Conservation (phyloP, 2,888 invertebrate species). For the Orthosia gracilis region DNA sequence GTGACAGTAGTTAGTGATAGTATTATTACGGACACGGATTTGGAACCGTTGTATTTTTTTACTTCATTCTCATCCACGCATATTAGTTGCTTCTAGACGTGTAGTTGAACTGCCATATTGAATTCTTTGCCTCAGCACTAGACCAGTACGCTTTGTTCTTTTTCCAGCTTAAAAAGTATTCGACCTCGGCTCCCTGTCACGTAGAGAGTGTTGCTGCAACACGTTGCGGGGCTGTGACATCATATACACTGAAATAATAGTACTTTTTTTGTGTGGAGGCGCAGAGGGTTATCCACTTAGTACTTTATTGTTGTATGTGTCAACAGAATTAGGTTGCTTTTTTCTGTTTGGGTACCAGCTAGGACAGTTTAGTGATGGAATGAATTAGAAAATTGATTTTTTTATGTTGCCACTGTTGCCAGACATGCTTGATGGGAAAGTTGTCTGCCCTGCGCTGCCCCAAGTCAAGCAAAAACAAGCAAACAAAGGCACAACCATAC, state of each 20-base stretch:
- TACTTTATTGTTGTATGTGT: slow-evolving; percentile 35
- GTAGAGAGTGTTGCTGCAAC: slow-evolving; percentile 48
- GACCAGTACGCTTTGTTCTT: slow-evolving; percentile 60
- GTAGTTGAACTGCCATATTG: slow-evolving; percentile 80
- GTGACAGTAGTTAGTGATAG: background rate
- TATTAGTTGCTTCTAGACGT: slow-evolving; percentile 83
- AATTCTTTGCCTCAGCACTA: slow-evolving; percentile 74
- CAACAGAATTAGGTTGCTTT: slow-evolving; percentile 12
- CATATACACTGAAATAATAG: slow-evolving; percentile 45
- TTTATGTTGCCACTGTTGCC: no score
- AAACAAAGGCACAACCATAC: no score
- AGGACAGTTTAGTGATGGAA: background rate
- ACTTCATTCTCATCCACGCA: slow-evolving; percentile 82
- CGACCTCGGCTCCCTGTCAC: slow-evolving; percentile 47
- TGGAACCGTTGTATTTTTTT: slow-evolving; percentile 66
- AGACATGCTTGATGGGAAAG: no score
- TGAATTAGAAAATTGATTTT: no score
- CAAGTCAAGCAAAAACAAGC: no score
- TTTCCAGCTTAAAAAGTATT: slow-evolving; percentile 64
- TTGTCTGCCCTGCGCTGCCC: no score
- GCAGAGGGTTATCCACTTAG: slow-evolving; percentile 53
- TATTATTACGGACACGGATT: background rate
- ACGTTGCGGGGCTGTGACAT: slow-evolving; percentile 43
- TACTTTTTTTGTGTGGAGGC: slow-evolving; percentile 47
- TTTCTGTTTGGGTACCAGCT: background rate